Evolutionary conservation across 2,888 invertebrate genomes (phyloP), one percentile per base, ranked within the genome.

Genomic region (Oxycera nigricornis): DNA sequence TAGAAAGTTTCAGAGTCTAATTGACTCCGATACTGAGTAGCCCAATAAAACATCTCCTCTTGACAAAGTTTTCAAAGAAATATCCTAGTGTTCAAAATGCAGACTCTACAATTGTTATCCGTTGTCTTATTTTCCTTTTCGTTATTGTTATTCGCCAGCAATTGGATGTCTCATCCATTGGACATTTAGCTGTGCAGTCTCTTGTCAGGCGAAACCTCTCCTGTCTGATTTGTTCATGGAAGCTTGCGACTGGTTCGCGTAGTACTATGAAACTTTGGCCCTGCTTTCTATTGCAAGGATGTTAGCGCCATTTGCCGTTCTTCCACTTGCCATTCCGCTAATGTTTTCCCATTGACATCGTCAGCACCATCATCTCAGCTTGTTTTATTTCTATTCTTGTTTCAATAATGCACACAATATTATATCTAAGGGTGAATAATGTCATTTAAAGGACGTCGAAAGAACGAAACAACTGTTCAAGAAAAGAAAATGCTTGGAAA

Each of bases 361-460:
- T 61, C 61, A 55, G 20, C 50, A 17, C 17, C 17, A 59, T 7
- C 61, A 26, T 41, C 41, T 41, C 41, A 24, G 41, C 26, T 65
- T 39, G 65, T 68, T 30, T 68, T 68, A 28, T 68, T 46, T 50
- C 46, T 46, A 31, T 26, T 30, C 52, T 46, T 22, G 50, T 68
- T 50, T 52, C 68, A 68, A 68, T 68, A 68, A 68, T 68, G 52
- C 46, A 68, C 50, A 68, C 68, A 20, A 68, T 68, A 68, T 68
- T 68, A 52, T 35, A 41, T 72, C 57, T 35, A 57, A 57, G 68
- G 72, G 50, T 57, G 72, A 57, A 72, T 57, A 72, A 72, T 57
- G 55, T 57, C 72, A 57, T 57, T 72, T 72, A 26, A 50, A 72
- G 57, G 57, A 72, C 72, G 57, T 24, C 22, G n/a, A 31, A 67